Base-by-base conservation (phyloP, 2,797 vertebrate genomes). In the Limosa lapponica region DNA sequence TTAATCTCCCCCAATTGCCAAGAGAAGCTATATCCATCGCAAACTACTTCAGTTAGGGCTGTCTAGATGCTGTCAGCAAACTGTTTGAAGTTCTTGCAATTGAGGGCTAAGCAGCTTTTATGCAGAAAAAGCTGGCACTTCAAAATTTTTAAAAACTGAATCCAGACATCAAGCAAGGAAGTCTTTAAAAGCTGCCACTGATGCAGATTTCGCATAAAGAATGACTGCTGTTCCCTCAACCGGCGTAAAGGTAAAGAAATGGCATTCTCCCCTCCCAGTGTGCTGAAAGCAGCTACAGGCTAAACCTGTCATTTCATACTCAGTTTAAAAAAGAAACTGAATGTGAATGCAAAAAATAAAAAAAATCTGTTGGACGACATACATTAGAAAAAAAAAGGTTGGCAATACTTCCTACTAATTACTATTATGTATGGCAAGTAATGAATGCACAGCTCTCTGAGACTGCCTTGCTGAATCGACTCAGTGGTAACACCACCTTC, bases 91-190 rank as follows among this genome's bases (percentile, higher is more conserved):
- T 72, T 86, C 54, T 78, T 55, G 52, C 58, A 75, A 2, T 48
- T 79, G 82, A 75, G 51, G 54, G 61, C 81, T 96, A 95, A 94
- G 85, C 36, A 79, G 87, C 75, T 96, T 95, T 95, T 89, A 82
- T 41, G 48, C 54, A 91, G 85, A 95, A 96, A 94, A 88, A 81
- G 36, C 87, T 91, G 72, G 69, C 39, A 62, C 37, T 86, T 88
- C 87, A 90, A 74, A 83, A 82, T 44, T 93, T 93, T 72, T 19
- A 64, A 90, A 89, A 91, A 43, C 25, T 52, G 25, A 57, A 95
- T 75, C 78, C 91, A 83, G 58, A 55, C 51, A 49, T 88, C 36
- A 51, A 75, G 75, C n/a, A 75, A 89, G 10, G 64, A 92, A 94
- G 69, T 52, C 72, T 93, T 91, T 93, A 86, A 91, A 92, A 92